phyloP scores from a whole-genome alignment of 2,888 invertebrate genomes.

The Alviniconcha strummeri region DNA sequence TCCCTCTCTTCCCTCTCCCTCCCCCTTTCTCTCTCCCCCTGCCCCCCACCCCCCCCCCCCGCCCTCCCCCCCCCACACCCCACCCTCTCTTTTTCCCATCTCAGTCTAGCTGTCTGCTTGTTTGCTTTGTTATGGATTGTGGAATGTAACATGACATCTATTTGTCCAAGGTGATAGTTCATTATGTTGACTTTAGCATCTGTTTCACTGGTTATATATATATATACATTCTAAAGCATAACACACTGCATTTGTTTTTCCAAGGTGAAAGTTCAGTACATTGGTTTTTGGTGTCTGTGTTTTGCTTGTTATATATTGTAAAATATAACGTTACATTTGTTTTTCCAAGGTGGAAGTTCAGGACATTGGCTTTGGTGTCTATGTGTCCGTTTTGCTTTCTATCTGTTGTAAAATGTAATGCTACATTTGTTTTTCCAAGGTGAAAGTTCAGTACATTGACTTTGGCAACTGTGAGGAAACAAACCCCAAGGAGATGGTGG shows the following conservation, averaged over 20 bases:
- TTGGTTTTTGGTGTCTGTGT: constrained; percentile 45
- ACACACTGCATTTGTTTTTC: constrained; percentile 10
- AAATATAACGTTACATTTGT: too few relatives aligned
- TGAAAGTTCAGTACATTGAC: constrained; percentile 66
- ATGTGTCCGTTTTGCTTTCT: too few relatives aligned
- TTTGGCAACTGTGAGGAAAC: constrained; percentile 67
- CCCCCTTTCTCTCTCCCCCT: neutral
- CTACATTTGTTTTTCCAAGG: constrained; percentile 44
- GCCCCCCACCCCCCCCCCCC: neutral
- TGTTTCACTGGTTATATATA: too few relatives aligned
- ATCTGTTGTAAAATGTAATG: too few relatives aligned
- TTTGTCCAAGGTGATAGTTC: too few relatives aligned
- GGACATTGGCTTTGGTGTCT: too few relatives aligned
- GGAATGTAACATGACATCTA: too few relatives aligned
- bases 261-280: constrained; percentile 64
- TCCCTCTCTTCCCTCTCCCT: neutral
- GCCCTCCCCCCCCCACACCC: neutral
- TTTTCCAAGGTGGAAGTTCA: too few relatives aligned
- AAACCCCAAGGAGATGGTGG: constrained; percentile 50
- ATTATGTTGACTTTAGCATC: too few relatives aligned
- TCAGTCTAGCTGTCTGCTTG: neutral
- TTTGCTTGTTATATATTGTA: too few relatives aligned
- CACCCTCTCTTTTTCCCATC: neutral
- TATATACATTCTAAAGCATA: too few relatives aligned
- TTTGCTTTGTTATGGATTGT: neutral